phyloP scores from a whole-genome alignment of 2,113 vertebrate genomes.

The Natator depressus region DNA sequence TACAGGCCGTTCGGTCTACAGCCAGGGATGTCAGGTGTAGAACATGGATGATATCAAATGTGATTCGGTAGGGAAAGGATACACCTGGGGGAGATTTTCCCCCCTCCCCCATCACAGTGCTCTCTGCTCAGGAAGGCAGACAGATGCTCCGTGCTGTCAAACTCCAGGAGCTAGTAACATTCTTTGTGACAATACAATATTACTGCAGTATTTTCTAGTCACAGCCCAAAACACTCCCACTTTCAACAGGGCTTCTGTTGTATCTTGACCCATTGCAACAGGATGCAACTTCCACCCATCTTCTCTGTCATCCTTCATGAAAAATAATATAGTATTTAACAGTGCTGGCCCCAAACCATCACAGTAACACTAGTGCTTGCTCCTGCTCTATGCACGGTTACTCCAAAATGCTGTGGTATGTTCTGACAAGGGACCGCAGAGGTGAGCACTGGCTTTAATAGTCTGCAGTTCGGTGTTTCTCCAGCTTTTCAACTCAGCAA shows the following conservation, averaged over 20 bases:
- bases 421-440: not conserved
- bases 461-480: not conserved
- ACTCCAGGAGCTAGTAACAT: not conserved
- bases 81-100: not conserved
- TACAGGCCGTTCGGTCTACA: not conserved
- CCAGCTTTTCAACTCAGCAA: conserved; percentile 6
- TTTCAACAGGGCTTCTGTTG: not conserved
- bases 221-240: not conserved
- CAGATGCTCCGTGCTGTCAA: not conserved
- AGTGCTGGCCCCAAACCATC: not conserved
- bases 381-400: not conserved
- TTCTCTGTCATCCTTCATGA: not conserved
- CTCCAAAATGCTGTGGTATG: not conserved
- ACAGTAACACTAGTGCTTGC: accelerated
- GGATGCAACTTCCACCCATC: not conserved
- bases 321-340: not conserved
- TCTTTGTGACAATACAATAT: not conserved
- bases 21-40: not conserved
- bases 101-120: not conserved
- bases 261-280: not conserved
- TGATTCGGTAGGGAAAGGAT: not conserved
- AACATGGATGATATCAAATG: accelerated
- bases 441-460: not conserved
- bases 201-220: not conserved
- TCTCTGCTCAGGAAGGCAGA: not conserved